Evolutionary conservation across 2,888 invertebrate species (phyloP), one percentile per base, ranked within the genome.

Genomic region (Cosmia trapezina): DNA sequence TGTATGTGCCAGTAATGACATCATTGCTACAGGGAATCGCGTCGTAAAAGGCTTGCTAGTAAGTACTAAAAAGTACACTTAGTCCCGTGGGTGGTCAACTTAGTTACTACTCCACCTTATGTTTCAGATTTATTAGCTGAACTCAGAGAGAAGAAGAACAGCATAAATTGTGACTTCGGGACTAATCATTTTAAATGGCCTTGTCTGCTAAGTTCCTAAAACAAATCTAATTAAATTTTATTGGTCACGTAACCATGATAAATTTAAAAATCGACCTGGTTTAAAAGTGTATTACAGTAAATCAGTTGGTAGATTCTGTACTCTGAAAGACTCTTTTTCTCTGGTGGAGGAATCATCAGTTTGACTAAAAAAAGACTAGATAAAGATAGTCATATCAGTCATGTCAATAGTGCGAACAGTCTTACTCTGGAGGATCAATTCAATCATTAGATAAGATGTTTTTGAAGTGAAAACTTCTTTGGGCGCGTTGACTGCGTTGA

Each of bases 31-130:
- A 53, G 84, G 83, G 79, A 85, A 80, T 81, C 59, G 63, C 76
- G 61, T 85, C 81, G 84, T 86, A 83, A 87, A 86, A 83, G 75
- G 71, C 75, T 78, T 78, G 81, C 79, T 75, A 78, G 79, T 77
- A 73, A 74, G 73, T 81, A 74, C 70, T 81, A 80, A n/a, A n/a
- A n/a, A 80, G 77, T 73, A 78, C 61, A 75, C 77, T 56, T 59
- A 60, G 66, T 71, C 82, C 69, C 73, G 17, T 47, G 78, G 60
- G 84, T 81, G 75, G 70, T 67, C 59, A 78, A 75, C 72, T 54
- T n/a, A 76, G 64, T 80, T 75, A 80, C 73, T 70, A 45, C 67
- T 70, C 62, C 47, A 74, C 45, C 74, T 61, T 72, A 60, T 74
- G 60, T 72, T 70, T 73, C 51, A 82, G 49, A 83, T 72, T 70